phyloP scores from a whole-genome alignment of 2,113 vertebrate species.

The Zonotrichia leucophrys region DNA sequence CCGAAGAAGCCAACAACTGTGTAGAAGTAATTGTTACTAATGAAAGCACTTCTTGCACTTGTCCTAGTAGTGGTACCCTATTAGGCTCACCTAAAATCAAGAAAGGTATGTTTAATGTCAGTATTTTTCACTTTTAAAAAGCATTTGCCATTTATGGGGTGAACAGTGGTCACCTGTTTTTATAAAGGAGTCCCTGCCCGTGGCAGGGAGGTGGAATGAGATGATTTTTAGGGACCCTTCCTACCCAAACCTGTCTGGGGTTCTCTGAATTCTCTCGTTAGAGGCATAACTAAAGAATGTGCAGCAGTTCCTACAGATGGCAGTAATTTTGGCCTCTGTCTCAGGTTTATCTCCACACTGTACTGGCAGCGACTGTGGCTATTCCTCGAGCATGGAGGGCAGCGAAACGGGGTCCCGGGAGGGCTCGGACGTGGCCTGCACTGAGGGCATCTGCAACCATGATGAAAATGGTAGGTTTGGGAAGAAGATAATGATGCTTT shows the following conservation, averaged over 20 bases:
- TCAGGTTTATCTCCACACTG: constrained; percentile 86
- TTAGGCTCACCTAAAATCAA: constrained; percentile 87
- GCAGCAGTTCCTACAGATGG: not conserved
- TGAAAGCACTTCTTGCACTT: constrained; percentile 85
- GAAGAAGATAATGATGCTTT: not conserved
- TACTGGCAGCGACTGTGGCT: constrained; percentile 93
- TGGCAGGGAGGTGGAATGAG: not conserved
- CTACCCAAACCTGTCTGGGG: not conserved
- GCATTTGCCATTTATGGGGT: not conserved
- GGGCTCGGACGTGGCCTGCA: constrained; percentile 93
- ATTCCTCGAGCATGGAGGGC: constrained; percentile 96
- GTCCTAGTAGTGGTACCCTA: constrained; percentile 79
- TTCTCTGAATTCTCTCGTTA: not conserved
- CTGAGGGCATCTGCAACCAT: constrained; percentile 96
- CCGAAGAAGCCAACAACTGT: constrained; percentile 74
- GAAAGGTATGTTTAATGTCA: constrained; percentile 75
- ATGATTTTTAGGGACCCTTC: not conserved
- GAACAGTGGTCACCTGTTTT: not conserved
- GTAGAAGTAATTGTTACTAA: constrained; percentile 82
- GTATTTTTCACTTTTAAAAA: not conserved
- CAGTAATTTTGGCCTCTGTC: not conserved
- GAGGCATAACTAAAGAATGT: not conserved
- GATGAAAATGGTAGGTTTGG: constrained; percentile 86
- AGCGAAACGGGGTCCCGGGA: constrained; percentile 91
- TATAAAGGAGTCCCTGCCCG: not conserved